These are phyloP conservation scores for Euplagia quadripunctaria DNA, from an alignment of 2,888 invertebrate genomes.

Conservation along the genomic window DNA sequence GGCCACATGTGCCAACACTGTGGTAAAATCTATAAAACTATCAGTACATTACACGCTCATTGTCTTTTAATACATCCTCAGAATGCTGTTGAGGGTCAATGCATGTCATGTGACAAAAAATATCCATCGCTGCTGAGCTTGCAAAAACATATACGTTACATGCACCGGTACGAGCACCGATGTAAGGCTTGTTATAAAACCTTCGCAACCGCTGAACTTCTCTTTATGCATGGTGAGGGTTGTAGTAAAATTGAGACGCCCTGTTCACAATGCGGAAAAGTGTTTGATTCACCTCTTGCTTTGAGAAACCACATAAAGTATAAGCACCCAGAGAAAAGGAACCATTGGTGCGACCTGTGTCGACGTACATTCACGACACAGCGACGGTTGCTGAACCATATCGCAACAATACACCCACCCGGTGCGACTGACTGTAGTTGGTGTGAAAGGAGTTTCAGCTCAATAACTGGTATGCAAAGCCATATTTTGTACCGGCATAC, in stretches of 20 bases:
- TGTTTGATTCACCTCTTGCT: conserved; percentile 63
- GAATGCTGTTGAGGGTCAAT: conserved; percentile 56
- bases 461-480: conserved; percentile 62
- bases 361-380: conserved; percentile 64
- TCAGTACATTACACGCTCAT: conserved; percentile 67
- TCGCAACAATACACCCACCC: conserved; percentile 61
- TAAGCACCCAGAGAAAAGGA: conserved; percentile 64
- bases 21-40: conserved; percentile 71
- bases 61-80: conserved; percentile 69
- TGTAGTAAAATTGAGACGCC: conserved; percentile 62
- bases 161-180: conserved; percentile 66
- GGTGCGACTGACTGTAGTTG: conserved; percentile 59
- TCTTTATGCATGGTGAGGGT: conserved; percentile 55
- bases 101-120: conserved; percentile 66
- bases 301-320: conserved; percentile 71
- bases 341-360: conserved; percentile 65
- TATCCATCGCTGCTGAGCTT: conserved; percentile 73
- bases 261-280: conserved; percentile 65
- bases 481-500: conserved; percentile 68
- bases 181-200: conserved; percentile 70
- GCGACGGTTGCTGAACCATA: conserved; percentile 66
- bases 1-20: conserved; percentile 79
- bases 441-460: conserved; percentile 62
- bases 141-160: conserved; percentile 72
- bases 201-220: conserved; percentile 55